These are phyloP conservation scores for Calyptommatus sinebrachiatus DNA, from an alignment of 2,113 vertebrate genomes.

Conservation along the genomic window DNA sequence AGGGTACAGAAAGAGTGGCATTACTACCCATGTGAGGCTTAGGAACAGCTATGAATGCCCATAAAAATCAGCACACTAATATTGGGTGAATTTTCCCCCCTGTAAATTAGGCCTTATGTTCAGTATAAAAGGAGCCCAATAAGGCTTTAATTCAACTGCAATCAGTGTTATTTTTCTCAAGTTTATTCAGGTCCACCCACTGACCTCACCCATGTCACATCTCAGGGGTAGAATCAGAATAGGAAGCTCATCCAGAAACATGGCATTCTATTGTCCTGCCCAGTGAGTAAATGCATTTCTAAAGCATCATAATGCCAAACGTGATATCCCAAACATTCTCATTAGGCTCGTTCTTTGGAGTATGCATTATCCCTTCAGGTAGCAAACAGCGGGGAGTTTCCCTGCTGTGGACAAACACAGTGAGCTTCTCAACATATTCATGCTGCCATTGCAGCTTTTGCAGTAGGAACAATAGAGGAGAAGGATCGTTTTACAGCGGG, in stretches of 20 bases:
- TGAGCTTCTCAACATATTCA: rapidly evolving
- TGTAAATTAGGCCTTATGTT: conserved; percentile 33
- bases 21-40: background rate
- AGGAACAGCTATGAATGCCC: conserved; percentile 5
- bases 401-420: conserved; percentile 38
- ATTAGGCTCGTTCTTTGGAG: conserved; percentile 44
- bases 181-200: background rate
- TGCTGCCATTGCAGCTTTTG: rapidly evolving
- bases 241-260: conserved; percentile 28
- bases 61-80: conserved; percentile 15
- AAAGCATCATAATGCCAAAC: conserved; percentile 33
- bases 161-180: background rate
- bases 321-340: conserved; percentile 57
- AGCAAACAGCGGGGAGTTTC: conserved; percentile 17
- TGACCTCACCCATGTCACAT: background rate
- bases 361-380: conserved; percentile 49
- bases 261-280: background rate
- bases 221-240: background rate
- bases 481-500: conserved; percentile 6
- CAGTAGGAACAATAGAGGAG: rapidly evolving
- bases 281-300: conserved; percentile 18
- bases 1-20: background rate
- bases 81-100: conserved; percentile 7
- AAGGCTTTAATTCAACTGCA: conserved; percentile 3
- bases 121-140: conserved; percentile 13